Evolutionary conservation across 2,797 vertebrate species (phyloP).

Genomic region (Silurus lanzhouensis): DNA sequence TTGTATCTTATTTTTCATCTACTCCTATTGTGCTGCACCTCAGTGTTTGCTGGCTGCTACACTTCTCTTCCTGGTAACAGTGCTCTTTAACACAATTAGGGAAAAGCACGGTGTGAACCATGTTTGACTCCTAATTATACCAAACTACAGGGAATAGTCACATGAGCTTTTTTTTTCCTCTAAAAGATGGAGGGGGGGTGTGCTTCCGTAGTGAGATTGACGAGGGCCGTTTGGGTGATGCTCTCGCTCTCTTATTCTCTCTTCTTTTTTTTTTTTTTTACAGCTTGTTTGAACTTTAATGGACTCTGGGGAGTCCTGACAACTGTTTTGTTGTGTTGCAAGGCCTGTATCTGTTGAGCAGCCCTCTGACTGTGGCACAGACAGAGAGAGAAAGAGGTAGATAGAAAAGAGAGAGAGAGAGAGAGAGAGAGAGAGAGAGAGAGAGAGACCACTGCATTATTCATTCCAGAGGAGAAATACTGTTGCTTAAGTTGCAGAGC

Average conservation of each 20-base stretch:
- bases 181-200: conserved; percentile 21
- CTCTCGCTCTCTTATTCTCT: conserved; percentile 46
- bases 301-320: conserved; percentile 75
- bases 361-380: conserved; percentile 46
- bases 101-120: conserved; percentile 83
- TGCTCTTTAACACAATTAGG: conserved; percentile 96
- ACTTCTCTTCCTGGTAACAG: conserved; percentile 84
- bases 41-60: conserved; percentile 62
- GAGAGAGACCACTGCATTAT: conserved; percentile 71
- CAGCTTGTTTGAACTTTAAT: conserved; percentile 81
- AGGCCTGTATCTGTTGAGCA: conserved; percentile 51
- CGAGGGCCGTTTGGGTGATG: conserved; percentile 50
- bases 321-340: conserved; percentile 75
- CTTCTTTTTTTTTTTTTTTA: conserved; percentile 50
- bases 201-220: conserved; percentile 41
- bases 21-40: conserved; percentile 79
- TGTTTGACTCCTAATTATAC: conserved; percentile 94
- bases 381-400: not conserved
- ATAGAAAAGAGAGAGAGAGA: conserved; percentile 11
- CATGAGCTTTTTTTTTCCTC: conserved; percentile 62
- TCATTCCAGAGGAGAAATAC: conserved; percentile 72
- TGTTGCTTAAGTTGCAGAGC: conserved; percentile 75
- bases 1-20: conserved; percentile 92
- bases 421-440: conserved; percentile 56
- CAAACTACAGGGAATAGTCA: conserved; percentile 86